Evolutionary conservation across 2,888 invertebrate genomes (phyloP), one percentile per base, ranked within the genome.

Genomic region (Abrostola tripartita): DNA sequence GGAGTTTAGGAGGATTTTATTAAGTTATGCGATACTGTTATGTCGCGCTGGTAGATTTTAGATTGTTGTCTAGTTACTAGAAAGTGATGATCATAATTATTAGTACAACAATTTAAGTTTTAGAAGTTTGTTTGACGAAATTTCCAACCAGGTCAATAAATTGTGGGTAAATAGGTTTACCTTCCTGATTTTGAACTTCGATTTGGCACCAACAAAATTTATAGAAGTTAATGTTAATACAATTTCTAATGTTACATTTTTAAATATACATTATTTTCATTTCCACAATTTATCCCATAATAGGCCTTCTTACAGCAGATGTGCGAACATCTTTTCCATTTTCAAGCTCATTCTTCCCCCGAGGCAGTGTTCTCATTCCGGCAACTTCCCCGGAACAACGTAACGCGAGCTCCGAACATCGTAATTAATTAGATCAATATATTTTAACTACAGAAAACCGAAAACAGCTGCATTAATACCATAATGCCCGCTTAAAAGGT

Each of bases 401-500:
- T 49, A 61, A 36, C 37, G 2, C 10, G 38, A 62, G 8, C 14
- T 10, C 6, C n/a, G 41, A 67, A 67, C 61, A 68, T 68, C 47
- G 41, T 65, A 50, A 64, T 64, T 57, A 24, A 72, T 72, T 79
- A 69, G 67, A 65, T 55, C 59, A 72, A 61, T 40, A 38, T 37
- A 72, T 67, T 74, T 81, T 53, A 73, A 68, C 57, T 62, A 71
- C 42, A 57, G 12, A 49, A 59, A 59, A 64, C 65, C 56, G 55
- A 65, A 56, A 66, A 67, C 56, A 51, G 74, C 74, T 70, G 67
- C 70, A 81, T 74, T 80, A 81, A 83, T 74, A 79, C 71, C 57
- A 71, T 83, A 82, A 82, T 77, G 68, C 66, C 42, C 44, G 76
- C 75, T 83, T 82, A 85, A 85, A 81, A 84, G 85, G 82, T 83